Evolutionary conservation across 2,888 invertebrate genomes (phyloP), one percentile per base, ranked within the genome.

Genomic region (Drymonia ruficornis): DNA sequence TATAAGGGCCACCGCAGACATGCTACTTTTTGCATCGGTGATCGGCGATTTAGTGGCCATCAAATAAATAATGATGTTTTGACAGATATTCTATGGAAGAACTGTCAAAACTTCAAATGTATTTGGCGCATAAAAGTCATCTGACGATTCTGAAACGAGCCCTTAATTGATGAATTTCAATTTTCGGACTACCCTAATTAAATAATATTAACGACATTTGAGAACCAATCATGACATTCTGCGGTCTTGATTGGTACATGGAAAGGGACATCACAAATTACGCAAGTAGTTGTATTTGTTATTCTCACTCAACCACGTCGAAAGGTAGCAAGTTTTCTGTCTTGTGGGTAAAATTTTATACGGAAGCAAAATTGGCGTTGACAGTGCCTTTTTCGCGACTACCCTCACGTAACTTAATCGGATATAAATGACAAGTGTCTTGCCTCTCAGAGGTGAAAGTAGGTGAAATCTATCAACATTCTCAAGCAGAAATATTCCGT

Each of bases 361-460:
- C 31, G 11, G 31, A 11, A 1, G 11, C 31, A 1, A 11, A 31
- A 42, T 64, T 72, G 67, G 54, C 57, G 54, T 53, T 74, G 80
- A 73, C 71, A 70, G 72, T 62, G 63, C 65, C 67, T 70, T 74
- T 71, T 77, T 81, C 74, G 63, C 55, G 57, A 57, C 58, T 46
- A 53, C 61, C 71, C 71, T 59, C 56, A 67, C 72, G 72, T 72
- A 74, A 81, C 77, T 83, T 79, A 72, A 72, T 76, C 62, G 69
- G 72, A 77, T 67, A 72, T 70, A 80, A 72, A 72, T 81, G 79
- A 76, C 76, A 76, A 68, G 72, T 78, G 72, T 67, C 59, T 65
- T 74, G 62, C 51, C 53, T 66, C 44, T 54, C 50, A 60, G 56
- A 58, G 63, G 56, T 54, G 47, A 60, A 57, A 57, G 61, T 15